These are phyloP conservation scores for Cylloceria caligata DNA, from an alignment of 2,888 invertebrate species.

Conservation along the genomic window DNA sequence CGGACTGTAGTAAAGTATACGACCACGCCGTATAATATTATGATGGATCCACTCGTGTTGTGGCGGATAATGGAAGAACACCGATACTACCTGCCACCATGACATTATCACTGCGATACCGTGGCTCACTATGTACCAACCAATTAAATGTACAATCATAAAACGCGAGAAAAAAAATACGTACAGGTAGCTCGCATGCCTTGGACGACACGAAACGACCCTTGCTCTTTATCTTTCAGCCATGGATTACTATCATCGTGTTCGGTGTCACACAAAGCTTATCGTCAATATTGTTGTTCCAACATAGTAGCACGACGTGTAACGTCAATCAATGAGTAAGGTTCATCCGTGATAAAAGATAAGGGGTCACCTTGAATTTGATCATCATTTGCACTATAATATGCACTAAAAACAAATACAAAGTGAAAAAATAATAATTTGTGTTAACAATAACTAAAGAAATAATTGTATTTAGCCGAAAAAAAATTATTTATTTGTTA, in stretches of 20 bases:
- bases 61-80: conserved; percentile 49
- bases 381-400: background rate
- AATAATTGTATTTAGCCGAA: no score
- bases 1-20: conserved; percentile 39
- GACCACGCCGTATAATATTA: conserved; percentile 30
- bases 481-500: background rate
- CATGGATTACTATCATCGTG: conserved; percentile 13
- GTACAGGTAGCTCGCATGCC: conserved; percentile 24
- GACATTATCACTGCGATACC: conserved; percentile 7
- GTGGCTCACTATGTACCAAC: conserved; percentile 56
- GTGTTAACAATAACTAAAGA: background rate
- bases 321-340: conserved; percentile 9
- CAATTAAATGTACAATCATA: conserved; percentile 60
- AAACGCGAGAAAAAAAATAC: conserved; percentile 37
- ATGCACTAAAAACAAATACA: background rate
- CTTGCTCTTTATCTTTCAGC: conserved; percentile 60
- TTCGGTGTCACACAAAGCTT: background rate
- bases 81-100: conserved; percentile 24
- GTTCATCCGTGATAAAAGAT: background rate
- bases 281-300: conserved; percentile 51
- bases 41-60: conserved; percentile 35
- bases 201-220: conserved; percentile 50
- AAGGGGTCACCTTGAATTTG: background rate
- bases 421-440: background rate
- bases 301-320: background rate